Percentiles rank a stretch among this genome's conserved stretches.
Evolutionary conservation across 2,888 invertebrate genomes (phyloP).

Genomic region (Lochmaea crataegi): DNA sequence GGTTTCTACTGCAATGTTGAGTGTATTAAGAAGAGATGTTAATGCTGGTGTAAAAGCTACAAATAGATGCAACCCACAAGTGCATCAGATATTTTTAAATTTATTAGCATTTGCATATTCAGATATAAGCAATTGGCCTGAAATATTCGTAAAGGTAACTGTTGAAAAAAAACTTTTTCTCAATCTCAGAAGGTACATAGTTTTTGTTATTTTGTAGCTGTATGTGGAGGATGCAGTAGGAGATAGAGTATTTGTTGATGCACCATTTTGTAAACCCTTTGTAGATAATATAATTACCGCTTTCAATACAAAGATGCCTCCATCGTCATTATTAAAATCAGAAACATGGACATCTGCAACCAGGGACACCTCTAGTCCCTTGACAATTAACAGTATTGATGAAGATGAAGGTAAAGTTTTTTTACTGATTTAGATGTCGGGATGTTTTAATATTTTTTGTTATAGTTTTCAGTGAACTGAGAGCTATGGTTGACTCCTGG

Average conservation of each 20-base stretch:
- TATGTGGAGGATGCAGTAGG: conserved; percentile 95
- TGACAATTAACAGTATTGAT: conserved; percentile 68
- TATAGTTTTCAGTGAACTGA: conserved; percentile 63
- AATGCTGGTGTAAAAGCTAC: conserved; percentile 76
- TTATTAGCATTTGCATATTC: conserved; percentile 83
- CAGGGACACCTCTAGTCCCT: conserved; percentile 64
- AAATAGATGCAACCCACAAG: conserved; percentile 79
- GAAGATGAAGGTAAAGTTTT: conserved; percentile 69
- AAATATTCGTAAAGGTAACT: conserved; percentile 85
- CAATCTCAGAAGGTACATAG: conserved; percentile 11
- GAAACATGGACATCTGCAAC: conserved; percentile 69
- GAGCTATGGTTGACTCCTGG: conserved; percentile 63
- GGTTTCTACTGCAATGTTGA: conserved; percentile 82
- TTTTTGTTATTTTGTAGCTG: conserved; percentile 67
- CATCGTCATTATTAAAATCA: conserved; percentile 75
- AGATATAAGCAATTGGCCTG: conserved; percentile 91
- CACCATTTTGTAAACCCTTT: conserved; percentile 89
- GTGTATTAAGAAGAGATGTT: conserved; percentile 81
- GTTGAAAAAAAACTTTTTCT: conserved; percentile 20
- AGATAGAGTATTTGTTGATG: conserved; percentile 94
- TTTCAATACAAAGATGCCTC: conserved; percentile 83
- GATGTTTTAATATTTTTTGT: conserved; percentile 12
- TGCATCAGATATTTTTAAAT: conserved; percentile 87
- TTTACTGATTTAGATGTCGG: not conserved
- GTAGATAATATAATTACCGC: conserved; percentile 91